These are phyloP conservation scores for Rhadinocentrus ornatus DNA, from an alignment of 2,797 vertebrate genomes.

Conservation along the genomic window DNA sequence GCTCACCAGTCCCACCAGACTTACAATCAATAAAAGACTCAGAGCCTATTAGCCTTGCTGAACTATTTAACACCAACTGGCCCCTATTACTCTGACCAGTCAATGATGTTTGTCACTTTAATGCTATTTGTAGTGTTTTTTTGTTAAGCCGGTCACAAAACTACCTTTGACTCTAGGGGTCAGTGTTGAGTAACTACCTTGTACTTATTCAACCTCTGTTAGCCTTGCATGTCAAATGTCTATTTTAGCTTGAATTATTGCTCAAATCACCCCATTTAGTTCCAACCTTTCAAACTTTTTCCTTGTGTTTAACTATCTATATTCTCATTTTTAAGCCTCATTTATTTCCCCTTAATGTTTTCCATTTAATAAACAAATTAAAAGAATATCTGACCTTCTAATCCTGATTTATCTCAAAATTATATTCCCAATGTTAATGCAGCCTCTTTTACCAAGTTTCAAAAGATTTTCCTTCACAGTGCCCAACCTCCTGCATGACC, in stretches of 20 bases:
- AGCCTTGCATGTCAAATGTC: constrained; percentile 16
- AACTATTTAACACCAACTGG: constrained; percentile 82
- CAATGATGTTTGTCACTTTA: constrained; percentile 83
- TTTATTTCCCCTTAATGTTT: too few species aligned
- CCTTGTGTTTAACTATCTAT: background rate
- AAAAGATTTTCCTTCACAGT: background rate
- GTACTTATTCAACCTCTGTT: constrained; percentile 37
- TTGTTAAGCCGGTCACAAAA: constrained; percentile 74
- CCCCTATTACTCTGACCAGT: constrained; percentile 77
- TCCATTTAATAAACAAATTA: too few species aligned
- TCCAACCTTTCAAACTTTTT: background rate
- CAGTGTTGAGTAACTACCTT: constrained; percentile 28
- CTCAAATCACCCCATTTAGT: constrained; percentile 16
- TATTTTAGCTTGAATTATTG: constrained; percentile 39
- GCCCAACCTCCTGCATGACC: background rate
- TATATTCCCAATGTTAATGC: background rate
- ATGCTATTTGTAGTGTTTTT: constrained; percentile 79
- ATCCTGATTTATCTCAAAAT: too few species aligned
- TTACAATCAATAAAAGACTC: constrained; percentile 81
- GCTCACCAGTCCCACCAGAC: constrained; percentile 75
- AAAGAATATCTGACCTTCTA: too few species aligned
- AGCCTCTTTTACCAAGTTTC: background rate
- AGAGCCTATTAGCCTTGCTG: constrained; percentile 80
- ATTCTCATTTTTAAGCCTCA: background rate
- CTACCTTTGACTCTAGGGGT: constrained; percentile 60